Conservation (phyloP, 2,888 invertebrate species). For the Lingula anatina region DNA sequence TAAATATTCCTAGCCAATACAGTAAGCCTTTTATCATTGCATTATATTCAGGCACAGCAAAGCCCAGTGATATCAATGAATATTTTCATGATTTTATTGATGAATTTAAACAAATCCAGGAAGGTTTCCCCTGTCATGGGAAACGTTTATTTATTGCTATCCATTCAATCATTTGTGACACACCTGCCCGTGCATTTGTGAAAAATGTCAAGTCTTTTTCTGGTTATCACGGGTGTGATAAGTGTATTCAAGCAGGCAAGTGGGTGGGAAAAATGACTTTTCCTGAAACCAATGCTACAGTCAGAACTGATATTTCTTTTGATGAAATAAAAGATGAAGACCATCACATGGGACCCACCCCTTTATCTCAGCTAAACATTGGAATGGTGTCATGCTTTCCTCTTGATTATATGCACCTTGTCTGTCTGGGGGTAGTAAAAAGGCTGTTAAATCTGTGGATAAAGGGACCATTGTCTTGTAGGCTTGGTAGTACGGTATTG, state of each 20-base stretch:
- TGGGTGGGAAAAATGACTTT: constrained; percentile 11
- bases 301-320: constrained; percentile 15
- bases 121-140: too few species aligned
- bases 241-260: constrained; percentile 4
- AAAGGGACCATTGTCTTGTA: constrained; percentile 15
- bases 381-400: constrained; percentile 28
- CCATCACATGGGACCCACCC: constrained; percentile 16
- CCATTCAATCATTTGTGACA: constrained; percentile 10
- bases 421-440: constrained; percentile 31
- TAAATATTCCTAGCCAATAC: too few species aligned
- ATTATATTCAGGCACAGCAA: too few species aligned
- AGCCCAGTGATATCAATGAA: too few species aligned
- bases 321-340: constrained; percentile 13
- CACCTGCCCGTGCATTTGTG: constrained; percentile 7
- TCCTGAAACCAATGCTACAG: constrained; percentile 10
- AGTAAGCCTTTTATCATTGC: too few species aligned
- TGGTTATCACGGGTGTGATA: constrained; percentile 10
- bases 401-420: constrained; percentile 35
- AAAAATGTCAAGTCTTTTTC: constrained; percentile 8
- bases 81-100: too few species aligned
- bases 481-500: constrained; percentile 5
- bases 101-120: too few species aligned
- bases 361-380: constrained; percentile 12
- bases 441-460: constrained; percentile 28
- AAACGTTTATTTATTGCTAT: too few species aligned